phyloP scores from a whole-genome alignment of 2,888 invertebrate genomes.

The Cephus spinipes region DNA sequence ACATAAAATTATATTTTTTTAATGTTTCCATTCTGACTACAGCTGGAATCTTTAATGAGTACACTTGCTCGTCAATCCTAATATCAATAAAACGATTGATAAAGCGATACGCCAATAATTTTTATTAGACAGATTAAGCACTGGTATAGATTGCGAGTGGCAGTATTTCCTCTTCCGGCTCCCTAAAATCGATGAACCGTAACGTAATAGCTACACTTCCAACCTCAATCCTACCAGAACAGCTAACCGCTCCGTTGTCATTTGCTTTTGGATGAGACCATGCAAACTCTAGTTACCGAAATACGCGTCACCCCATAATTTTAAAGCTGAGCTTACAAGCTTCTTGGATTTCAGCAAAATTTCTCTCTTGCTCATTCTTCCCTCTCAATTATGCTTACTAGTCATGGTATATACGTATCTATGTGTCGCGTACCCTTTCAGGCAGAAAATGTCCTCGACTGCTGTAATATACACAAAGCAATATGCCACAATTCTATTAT shows the following conservation, averaged over 20 bases:
- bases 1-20: neutral
- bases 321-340: neutral
- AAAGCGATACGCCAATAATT: neutral
- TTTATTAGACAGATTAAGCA: constrained; percentile 13
- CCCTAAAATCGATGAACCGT: constrained; percentile 34
- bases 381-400: neutral
- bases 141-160: constrained; percentile 21
- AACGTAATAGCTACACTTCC: constrained; percentile 32
- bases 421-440: neutral
- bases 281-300: neutral
- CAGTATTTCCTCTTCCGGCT: constrained; percentile 33
- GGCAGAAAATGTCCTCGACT: neutral
- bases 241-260: neutral
- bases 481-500: neutral
- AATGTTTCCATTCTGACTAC: neutral
- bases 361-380: neutral
- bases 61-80: neutral
- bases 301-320: neutral
- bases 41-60: neutral
- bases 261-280: neutral
- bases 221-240: constrained; percentile 9
- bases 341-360: neutral
- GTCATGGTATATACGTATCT: neutral
- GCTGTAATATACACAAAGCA: neutral
- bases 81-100: neutral